These are phyloP conservation scores for Rafetus swinhoei DNA, from an alignment of 2,113 vertebrate species.

Conservation along the genomic window DNA sequence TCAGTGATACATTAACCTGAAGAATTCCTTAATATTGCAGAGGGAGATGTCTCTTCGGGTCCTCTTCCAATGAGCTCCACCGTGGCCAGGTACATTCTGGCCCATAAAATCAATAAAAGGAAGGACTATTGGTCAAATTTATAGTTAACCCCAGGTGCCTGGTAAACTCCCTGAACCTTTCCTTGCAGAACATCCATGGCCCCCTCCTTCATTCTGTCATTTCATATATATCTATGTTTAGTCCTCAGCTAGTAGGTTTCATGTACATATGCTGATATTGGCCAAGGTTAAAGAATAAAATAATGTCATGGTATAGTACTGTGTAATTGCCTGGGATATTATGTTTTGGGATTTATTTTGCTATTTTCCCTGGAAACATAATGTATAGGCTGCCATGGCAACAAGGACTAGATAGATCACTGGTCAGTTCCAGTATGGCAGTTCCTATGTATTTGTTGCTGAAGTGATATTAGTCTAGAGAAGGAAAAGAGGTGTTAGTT, in stretches of 20 bases:
- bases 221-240: not conserved
- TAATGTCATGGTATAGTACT: rapidly evolving
- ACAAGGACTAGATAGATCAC: rapidly evolving
- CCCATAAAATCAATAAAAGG: not conserved
- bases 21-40: not conserved
- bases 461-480: not conserved
- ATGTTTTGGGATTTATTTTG: not conserved
- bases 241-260: not conserved
- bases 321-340: not conserved
- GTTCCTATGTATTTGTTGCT: not conserved
- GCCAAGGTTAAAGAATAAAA: not conserved
- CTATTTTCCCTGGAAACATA: constrained; percentile 14
- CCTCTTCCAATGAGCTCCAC: rapidly evolving
- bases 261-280: not conserved
- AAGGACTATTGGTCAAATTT: not conserved
- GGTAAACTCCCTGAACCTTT: not conserved
- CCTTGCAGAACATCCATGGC: not conserved
- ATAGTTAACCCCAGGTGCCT: rapidly evolving
- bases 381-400: constrained; percentile 7
- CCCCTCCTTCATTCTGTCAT: not conserved
- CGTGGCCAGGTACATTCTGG: not conserved
- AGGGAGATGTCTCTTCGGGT: not conserved
- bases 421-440: not conserved
- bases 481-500: not conserved
- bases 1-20: not conserved